These are phyloP conservation scores for Coracopsis vasa DNA, from an alignment of 2,113 vertebrate genomes.

Conservation along the genomic window DNA sequence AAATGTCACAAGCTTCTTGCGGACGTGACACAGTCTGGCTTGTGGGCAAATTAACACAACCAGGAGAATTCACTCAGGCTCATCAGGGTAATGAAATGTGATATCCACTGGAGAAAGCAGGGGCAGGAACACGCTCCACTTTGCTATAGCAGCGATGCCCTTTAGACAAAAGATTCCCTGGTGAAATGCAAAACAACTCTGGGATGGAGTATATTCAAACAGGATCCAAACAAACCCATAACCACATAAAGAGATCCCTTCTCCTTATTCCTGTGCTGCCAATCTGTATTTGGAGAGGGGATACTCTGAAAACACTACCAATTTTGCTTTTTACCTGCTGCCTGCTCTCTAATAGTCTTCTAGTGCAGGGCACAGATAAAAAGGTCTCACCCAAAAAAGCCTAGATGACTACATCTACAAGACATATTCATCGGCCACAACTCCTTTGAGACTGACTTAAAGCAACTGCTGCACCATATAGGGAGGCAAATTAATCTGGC, in stretches of 20 bases:
- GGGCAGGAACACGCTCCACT: neutral
- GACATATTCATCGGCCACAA: fast-evolving
- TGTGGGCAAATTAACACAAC: constrained; percentile 49
- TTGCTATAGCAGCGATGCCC: neutral
- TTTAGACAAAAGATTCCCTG: constrained; percentile 60
- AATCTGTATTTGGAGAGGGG: fast-evolving
- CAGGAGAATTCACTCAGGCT: neutral
- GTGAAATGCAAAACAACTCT: constrained; percentile 51
- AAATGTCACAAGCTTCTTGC: constrained; percentile 32
- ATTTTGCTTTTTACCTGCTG: neutral
- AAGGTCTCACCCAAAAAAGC: neutral
- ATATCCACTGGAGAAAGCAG: constrained; percentile 45
- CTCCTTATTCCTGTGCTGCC: neutral
- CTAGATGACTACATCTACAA: neutral
- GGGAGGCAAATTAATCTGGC: neutral
- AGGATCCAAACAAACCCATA: neutral
- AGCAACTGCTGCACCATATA: fast-evolving
- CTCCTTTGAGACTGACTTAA: neutral
- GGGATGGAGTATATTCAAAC: neutral
- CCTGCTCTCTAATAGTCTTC: neutral
- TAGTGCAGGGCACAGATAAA: neutral
- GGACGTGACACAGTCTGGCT: constrained; percentile 35
- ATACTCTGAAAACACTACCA: neutral
- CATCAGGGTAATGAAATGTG: constrained; percentile 70
- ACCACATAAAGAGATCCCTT: neutral